Evolutionary conservation across 2,888 invertebrate species (phyloP).

Genomic region (Epicampocera succincta): DNA sequence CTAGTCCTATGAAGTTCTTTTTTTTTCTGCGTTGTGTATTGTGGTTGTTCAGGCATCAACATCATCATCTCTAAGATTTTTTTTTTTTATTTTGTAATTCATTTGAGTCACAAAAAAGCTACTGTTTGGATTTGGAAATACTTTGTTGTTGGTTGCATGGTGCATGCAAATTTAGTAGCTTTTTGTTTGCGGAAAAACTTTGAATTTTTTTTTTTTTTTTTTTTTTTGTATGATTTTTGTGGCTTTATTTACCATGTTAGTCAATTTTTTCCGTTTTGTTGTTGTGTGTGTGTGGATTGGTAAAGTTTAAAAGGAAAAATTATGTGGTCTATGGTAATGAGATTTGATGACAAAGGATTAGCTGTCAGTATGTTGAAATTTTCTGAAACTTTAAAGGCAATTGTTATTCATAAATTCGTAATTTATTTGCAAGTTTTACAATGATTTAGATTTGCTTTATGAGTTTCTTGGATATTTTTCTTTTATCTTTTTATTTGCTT

Average conservation of each 20-base stretch:
- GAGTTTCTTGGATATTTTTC: no score
- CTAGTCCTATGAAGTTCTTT: conserved; percentile 1
- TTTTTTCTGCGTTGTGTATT: not conserved
- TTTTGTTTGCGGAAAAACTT: conserved; percentile 6
- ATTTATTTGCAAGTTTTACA: conserved; percentile 61
- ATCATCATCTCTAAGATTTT: conserved; percentile 46
- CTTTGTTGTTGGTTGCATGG: conserved; percentile 12
- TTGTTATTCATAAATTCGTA: conserved; percentile 68
- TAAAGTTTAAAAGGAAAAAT: conserved; percentile 32
- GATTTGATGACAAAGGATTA: conserved; percentile 67
- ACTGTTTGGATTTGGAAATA: conserved; percentile 61
- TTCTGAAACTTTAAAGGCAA: conserved; percentile 21
- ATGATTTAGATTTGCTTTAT: conserved; percentile 23
- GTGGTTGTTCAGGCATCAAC: conserved; percentile 27
- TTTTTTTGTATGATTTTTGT: conserved; percentile 60
- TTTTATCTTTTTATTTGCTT: conserved; percentile 26
- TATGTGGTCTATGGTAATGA: conserved; percentile 67
- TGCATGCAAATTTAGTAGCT: conserved; percentile 55
- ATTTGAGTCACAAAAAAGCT: conserved; percentile 55
- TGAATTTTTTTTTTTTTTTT: conserved; percentile 57
- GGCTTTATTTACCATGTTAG: conserved; percentile 35
- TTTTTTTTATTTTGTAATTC: conserved; percentile 63
- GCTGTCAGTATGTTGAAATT: conserved; percentile 54
- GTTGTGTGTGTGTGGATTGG: no score
- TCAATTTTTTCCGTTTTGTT: conserved; percentile 24